Percentiles rank a stretch among this genome's conserved stretches.
Conservation (phyloP, 2,888 invertebrate genomes). For the Lithophane socia region DNA sequence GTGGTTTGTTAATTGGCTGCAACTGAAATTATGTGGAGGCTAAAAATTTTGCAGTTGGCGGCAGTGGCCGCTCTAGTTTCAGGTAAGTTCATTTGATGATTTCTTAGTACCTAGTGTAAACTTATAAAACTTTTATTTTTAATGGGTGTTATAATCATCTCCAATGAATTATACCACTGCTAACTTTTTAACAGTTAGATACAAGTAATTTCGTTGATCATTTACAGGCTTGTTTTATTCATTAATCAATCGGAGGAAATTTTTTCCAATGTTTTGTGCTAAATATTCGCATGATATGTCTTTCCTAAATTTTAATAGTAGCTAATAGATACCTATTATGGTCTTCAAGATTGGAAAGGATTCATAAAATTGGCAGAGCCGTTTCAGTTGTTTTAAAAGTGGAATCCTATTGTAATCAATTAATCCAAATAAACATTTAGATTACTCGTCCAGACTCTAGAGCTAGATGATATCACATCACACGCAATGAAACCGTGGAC, state of each 20-base stretch:
- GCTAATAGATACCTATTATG: not conserved
- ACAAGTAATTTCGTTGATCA: not conserved
- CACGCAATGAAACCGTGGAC: not conserved
- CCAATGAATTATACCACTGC: not conserved
- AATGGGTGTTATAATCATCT: not conserved
- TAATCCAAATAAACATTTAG: slow-evolving; percentile 8
- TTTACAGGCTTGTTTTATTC: not conserved
- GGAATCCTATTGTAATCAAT: slow-evolving; percentile 18
- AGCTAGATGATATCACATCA: not conserved
- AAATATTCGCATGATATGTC: not conserved
- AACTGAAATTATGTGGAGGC: slow-evolving; percentile 45
- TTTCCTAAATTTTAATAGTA: not conserved
- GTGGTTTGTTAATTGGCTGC: slow-evolving; percentile 37
- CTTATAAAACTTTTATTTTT: not conserved
- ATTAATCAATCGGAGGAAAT: not conserved
- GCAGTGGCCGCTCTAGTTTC: slow-evolving; percentile 44
- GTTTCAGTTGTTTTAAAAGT: slow-evolving; percentile 3
- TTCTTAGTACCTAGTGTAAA: not conserved
- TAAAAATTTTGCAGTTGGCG: slow-evolving; percentile 39
- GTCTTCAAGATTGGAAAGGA: not conserved
- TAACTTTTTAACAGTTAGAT: not conserved
- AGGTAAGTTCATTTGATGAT: slow-evolving; percentile 53
- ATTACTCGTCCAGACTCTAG: not conserved
- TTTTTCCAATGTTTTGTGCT: not conserved
- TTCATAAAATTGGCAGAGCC: not conserved